These are phyloP conservation scores for Morus bassanus DNA, from an alignment of 2,797 vertebrate species.

Conservation along the genomic window DNA sequence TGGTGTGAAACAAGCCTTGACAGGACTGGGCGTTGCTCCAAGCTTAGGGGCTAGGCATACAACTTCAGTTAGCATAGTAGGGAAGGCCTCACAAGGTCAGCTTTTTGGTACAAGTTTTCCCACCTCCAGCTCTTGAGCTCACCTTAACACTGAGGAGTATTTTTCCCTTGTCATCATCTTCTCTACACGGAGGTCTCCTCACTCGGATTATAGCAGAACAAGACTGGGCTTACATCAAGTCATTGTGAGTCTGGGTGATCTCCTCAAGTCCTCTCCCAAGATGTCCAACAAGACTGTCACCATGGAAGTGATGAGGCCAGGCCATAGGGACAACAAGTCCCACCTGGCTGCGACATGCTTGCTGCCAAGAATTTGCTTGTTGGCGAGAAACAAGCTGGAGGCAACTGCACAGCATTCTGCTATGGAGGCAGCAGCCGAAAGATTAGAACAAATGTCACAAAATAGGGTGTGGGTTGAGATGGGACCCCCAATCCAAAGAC, in stretches of 20 bases:
- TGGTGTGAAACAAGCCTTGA: not conserved
- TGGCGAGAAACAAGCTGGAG: not conserved
- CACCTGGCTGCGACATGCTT: rapidly evolving
- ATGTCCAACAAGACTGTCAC: not conserved
- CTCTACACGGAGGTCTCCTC: not conserved
- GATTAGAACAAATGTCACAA: not conserved
- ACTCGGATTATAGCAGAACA: not conserved
- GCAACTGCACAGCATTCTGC: not conserved
- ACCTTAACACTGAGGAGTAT: not conserved
- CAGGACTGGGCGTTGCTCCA: not conserved
- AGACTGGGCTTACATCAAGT: not conserved
- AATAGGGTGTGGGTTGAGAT: rapidly evolving
- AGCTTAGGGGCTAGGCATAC: not conserved
- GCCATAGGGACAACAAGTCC: no score
- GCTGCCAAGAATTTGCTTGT: not conserved
- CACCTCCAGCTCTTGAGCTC: not conserved
- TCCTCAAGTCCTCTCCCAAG: not conserved
- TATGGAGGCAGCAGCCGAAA: not conserved
- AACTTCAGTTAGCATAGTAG: not conserved
- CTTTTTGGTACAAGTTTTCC: not conserved
- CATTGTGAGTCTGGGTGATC: not conserved
- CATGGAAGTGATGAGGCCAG: not conserved
- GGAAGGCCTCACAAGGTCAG: not conserved
- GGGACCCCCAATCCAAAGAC: not conserved
- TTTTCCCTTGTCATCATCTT: not conserved